phyloP scores from a whole-genome alignment of 2,113 vertebrate species.

The Ailurus styani region DNA sequence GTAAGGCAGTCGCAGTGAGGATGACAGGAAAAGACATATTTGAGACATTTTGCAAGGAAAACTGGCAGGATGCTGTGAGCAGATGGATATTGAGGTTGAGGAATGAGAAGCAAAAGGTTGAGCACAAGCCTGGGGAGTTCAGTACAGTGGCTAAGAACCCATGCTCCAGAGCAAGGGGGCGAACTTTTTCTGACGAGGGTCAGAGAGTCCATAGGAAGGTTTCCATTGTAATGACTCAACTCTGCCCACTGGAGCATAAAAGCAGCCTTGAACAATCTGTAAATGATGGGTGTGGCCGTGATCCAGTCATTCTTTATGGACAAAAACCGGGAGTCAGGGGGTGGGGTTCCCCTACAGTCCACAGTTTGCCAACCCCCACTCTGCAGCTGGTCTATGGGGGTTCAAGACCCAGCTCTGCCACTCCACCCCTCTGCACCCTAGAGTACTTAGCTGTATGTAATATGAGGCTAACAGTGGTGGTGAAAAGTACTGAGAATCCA shows the following conservation, averaged over 20 bases:
- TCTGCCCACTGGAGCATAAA: background rate
- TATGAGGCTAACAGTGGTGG: accelerated
- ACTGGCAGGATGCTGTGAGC: background rate
- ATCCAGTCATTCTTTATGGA: background rate
- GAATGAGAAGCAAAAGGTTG: background rate
- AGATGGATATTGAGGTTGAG: background rate
- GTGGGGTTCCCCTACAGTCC: background rate
- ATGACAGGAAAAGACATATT: background rate
- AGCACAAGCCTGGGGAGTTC: background rate
- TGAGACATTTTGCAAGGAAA: background rate
- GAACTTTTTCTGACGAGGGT: background rate
- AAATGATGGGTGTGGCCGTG: accelerated
- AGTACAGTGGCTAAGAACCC: background rate
- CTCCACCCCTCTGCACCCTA: background rate
- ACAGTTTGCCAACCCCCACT: background rate
- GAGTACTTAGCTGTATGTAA: background rate
- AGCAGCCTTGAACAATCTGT: background rate
- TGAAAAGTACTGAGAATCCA: background rate
- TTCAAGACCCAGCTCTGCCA: background rate
- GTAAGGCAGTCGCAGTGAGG: background rate
- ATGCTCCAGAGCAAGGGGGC: background rate
- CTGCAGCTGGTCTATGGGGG: background rate
- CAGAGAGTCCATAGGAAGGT: accelerated
- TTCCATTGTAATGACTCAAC: background rate
- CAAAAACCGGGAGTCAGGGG: background rate